Percentiles rank a stretch among this genome's conserved stretches.
Evolutionary conservation across 2,888 invertebrate species (phyloP).

Genomic region (Erebia ligea): DNA sequence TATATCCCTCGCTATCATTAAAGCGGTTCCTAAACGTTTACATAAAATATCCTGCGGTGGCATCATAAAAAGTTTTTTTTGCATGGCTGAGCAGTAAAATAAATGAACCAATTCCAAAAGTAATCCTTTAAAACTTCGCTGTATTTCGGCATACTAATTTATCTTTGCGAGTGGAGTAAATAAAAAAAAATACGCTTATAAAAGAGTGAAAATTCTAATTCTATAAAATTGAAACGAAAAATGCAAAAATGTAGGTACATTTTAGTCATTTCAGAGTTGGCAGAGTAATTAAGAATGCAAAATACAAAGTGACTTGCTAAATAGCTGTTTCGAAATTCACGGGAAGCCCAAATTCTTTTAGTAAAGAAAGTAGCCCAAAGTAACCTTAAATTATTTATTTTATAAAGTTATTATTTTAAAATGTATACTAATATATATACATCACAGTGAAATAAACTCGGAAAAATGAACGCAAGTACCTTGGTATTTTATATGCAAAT

Average conservation of each 20-base stretch:
- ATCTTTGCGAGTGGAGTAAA: conserved; percentile 17
- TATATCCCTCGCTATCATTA: background rate
- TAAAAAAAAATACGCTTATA: conserved; percentile 2
- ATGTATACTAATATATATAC: no score
- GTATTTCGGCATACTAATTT: conserved; percentile 20
- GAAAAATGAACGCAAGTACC: no score
- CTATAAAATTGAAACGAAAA: conserved; percentile 4
- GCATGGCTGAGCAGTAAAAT: conserved; percentile 16
- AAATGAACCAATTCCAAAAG: conserved; percentile 25
- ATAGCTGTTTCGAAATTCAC: conserved; percentile 5
- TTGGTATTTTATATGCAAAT: no score
- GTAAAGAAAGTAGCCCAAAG: no score
- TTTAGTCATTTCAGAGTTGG: conserved; percentile 22
- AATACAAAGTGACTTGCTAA: conserved; percentile 12
- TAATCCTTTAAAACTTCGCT: conserved; percentile 23
- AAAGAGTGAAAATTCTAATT: conserved; percentile 14
- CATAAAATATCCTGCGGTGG: conserved; percentile 12
- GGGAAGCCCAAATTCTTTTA: conserved; percentile 1
- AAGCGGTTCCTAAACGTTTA: background rate
- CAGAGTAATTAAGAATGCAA: conserved; percentile 15
- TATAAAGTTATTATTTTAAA: background rate
- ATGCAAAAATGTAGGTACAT: conserved; percentile 17
- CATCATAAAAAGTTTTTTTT: conserved; percentile 12
- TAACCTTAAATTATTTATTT: background rate
- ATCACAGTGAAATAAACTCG: no score